Base-by-base conservation (phyloP, 2,888 invertebrate species). In the Carpatolechia fugitivella region DNA sequence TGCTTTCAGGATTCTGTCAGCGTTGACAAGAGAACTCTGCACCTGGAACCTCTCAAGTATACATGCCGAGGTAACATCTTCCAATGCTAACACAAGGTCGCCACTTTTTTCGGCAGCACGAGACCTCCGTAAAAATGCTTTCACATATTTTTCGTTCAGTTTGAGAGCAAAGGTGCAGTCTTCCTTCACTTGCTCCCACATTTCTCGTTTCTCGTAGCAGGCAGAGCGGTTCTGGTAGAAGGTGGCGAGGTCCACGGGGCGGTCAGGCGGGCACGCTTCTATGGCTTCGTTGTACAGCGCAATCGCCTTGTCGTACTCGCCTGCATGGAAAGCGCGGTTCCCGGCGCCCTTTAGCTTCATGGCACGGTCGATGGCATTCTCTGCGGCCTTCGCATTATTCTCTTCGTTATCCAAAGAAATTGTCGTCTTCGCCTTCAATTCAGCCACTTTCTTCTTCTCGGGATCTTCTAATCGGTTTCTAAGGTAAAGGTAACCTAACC, bases 161-260 rank as follows among this genome's bases (percentile, higher is more conserved):
- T 95, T 93, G 33, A 99, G 90, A 1, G 99, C 98, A 72, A 92
- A 93, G 1, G 95, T 93, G 74, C 98, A 98, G 78, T 98, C 98
- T 60, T 94, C 93, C 71, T 96, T 95, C 0, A 98, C 97, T 62
- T 94, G 92, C 59, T 93, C 93, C 92, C 95, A 96, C 83, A 96
- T 95, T 82, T 95, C 94, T 74, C 98, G 88, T 81, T 97, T 96
- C 81, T 98, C 98, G 81, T 97, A 97, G 41, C 98, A 96, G 13
- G 98, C 99, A 10, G 98, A 99, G 68, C 98, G 93, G 78, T 99
- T 99, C 81, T 99, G 99, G 81, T 97, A 98, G 83, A 97, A 98
- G 13, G 97, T 98, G 0, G 98, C 95, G 54, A 98, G 85, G 65
- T 96, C 97, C 0, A 92, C 91, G 24, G 91, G 91, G 66, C 94